These are phyloP conservation scores for Chrysopilus asiliformis DNA, from an alignment of 2,888 invertebrate species.

Conservation along the genomic window DNA sequence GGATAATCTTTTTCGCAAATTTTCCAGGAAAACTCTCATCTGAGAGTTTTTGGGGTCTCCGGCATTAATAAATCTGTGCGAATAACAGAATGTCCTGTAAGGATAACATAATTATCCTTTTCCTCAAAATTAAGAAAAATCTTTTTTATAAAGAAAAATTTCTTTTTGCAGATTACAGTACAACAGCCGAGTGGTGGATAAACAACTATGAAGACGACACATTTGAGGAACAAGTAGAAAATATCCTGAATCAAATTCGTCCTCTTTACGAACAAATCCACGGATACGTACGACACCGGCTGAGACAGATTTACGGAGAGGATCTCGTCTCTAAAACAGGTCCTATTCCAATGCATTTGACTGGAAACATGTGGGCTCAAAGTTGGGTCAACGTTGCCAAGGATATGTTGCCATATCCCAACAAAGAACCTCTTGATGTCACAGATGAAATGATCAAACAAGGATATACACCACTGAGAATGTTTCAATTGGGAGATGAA, in stretches of 20 bases:
- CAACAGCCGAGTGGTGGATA: conserved; percentile 58
- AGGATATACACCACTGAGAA: conserved; percentile 60
- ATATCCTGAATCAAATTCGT: conserved; percentile 57
- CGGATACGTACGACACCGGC: conserved; percentile 61
- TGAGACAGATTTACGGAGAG: conserved; percentile 58
- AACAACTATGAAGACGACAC: conserved; percentile 55
- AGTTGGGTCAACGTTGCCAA: conserved; percentile 44
- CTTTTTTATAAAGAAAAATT: too few species aligned
- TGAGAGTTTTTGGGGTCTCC: too few species aligned
- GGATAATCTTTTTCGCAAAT: too few species aligned
- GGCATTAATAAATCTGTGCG: too few species aligned
- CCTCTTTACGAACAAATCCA: conserved; percentile 75
- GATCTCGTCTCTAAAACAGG: conserved; percentile 49
- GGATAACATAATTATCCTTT: too few species aligned
- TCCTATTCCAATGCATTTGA: conserved; percentile 63
- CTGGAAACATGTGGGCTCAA: conserved; percentile 79
- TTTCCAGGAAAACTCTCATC: too few species aligned
- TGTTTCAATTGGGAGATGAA: conserved; percentile 73
- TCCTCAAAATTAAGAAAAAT: too few species aligned
- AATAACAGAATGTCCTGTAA: too few species aligned
- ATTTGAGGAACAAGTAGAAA: conserved; percentile 53
- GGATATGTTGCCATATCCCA: conserved; percentile 58
- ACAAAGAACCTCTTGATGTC: conserved; percentile 56
- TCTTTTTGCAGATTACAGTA: conserved; percentile 47
- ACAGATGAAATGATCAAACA: conserved; percentile 56